Base-by-base conservation (phyloP, 2,888 invertebrate species). In the Heliconius charithonia region DNA sequence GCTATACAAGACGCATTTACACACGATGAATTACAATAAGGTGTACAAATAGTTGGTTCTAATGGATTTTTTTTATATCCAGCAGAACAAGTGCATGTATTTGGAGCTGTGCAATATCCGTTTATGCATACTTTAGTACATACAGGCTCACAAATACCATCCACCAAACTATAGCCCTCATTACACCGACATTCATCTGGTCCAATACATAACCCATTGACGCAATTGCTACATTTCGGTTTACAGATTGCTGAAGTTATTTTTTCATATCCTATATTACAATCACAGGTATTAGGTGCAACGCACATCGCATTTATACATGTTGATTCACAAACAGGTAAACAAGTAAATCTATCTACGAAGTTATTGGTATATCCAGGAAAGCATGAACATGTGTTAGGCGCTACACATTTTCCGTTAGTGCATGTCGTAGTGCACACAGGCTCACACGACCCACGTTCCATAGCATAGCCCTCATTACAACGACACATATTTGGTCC, bases 401-500 rank as follows among this genome's bases (percentile, higher is more conserved):
- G 84, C 13, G 76, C 79, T n/a, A 76, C 41, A 37, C 84, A 84
- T 25, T 74, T 51, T 25, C 83, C 83, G 22, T 83, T 80, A 3
- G 56, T 45, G 67, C 84, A 84, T 9, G 71, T 59, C 27, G 29
- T 67, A 16, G 66, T 45, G 51, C 84, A 84, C 41, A 76, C 25
- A 59, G 84, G 84, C 25, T 79, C 77, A 29, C 83, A 84, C 25
- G 51, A 70, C 22, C 75, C 81, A 9, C 80, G 83, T 41, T 67
- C 69, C 71, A 83, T 84, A 78, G 73, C 62, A 79, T 85, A 87
- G 16, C 89, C 88, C 27, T 78, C 25, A 13, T 83, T 66, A 67
- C 89, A 87, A 41, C 79, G 81, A 67, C 92, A 91, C 0, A 78
- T 81, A 51, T 89, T 86, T 9, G 89, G 90, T 19, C 84, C 85